Conservation (phyloP, 2,113 vertebrate genomes). For the Haemorhous mexicanus region DNA sequence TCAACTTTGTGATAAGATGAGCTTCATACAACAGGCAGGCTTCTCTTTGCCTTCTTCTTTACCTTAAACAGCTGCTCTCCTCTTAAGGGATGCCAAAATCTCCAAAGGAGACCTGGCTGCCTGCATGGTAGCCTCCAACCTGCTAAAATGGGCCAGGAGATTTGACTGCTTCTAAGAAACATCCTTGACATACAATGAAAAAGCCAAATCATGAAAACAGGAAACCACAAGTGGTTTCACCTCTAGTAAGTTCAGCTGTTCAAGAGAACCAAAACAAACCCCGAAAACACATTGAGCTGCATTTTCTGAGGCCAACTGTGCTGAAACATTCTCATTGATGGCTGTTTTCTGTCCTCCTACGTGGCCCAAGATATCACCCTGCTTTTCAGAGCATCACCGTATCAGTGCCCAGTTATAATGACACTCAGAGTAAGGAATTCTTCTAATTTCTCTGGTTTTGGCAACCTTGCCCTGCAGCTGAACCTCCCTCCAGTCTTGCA, state of each 20-base stretch:
- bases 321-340: not conserved
- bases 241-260: not conserved
- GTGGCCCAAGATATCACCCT: not conserved
- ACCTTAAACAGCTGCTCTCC: not conserved
- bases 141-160: not conserved
- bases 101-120: rapidly evolving
- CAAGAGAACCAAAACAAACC: not conserved
- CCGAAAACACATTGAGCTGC: not conserved
- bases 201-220: not conserved
- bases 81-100: not conserved
- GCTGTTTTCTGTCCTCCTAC: not conserved
- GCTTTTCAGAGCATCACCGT: not conserved
- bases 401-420: not conserved
- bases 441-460: not conserved
- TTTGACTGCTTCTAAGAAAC: not conserved
- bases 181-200: not conserved
- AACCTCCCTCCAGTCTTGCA: not conserved
- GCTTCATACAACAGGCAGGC: rapidly evolving
- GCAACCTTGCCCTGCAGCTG: not conserved
- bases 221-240: slow-evolving; percentile 23
- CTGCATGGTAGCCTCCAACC: not conserved
- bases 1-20: not conserved
- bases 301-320: not conserved
- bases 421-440: not conserved
- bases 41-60: not conserved